Percentiles rank a stretch among this genome's conserved stretches.
Evolutionary conservation across 2,113 vertebrate genomes (phyloP).

Genomic region (Turdus rufiventris): DNA sequence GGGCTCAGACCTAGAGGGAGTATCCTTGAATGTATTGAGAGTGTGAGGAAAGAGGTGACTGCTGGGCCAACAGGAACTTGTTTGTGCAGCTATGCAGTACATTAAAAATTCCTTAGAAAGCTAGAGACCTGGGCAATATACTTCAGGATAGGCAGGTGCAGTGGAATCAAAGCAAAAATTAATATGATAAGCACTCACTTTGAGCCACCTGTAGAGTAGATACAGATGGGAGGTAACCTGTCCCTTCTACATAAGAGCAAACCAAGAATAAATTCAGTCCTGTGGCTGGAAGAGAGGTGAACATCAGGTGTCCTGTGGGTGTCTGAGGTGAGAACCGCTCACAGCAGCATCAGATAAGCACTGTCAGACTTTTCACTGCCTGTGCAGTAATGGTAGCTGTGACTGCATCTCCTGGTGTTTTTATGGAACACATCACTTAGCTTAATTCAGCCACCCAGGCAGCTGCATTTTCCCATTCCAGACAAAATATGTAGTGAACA

Average conservation of each 20-base stretch:
- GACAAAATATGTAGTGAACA: fast-evolving
- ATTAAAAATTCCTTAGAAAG: neutral
- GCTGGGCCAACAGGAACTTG: neutral
- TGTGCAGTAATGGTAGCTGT: fast-evolving
- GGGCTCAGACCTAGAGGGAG: neutral
- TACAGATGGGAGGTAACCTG: neutral
- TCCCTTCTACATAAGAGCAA: neutral
- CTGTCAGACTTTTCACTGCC: neutral
- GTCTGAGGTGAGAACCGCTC: fast-evolving
- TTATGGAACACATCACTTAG: neutral
- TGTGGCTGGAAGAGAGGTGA: fast-evolving
- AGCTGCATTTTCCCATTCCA: neutral
- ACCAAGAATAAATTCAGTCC: neutral
- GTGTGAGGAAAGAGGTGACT: neutral
- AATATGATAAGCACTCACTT: neutral
- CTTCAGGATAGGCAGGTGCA: neutral
- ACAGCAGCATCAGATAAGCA: neutral
- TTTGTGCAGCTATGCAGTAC: neutral
- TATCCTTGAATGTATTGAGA: fast-evolving
- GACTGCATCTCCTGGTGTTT: neutral
- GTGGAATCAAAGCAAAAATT: neutral
- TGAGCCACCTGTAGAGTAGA: fast-evolving
- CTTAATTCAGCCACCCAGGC: neutral
- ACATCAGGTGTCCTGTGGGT: fast-evolving
- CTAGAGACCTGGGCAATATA: neutral